Evolutionary conservation across 2,797 vertebrate genomes (phyloP).

Genomic region (Acrocephalus scirpaceus): DNA sequence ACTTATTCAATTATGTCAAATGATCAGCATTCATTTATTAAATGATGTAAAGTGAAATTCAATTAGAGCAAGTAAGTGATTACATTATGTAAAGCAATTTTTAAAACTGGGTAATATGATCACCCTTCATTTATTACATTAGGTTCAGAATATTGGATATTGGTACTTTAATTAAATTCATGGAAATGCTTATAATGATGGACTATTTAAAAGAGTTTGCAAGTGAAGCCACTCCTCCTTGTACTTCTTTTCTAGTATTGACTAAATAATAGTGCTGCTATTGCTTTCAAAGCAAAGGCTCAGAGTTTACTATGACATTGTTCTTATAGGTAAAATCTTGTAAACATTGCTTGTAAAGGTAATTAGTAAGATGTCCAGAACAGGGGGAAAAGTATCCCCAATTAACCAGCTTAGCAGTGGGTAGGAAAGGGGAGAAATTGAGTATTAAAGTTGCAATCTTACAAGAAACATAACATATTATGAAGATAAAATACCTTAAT

Average conservation of each 20-base stretch:
- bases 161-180: neutral
- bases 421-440: neutral
- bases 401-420: fast-evolving
- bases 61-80: slow-evolving; percentile 47
- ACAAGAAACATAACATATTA: neutral
- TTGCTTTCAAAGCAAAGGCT: neutral
- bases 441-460: neutral
- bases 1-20: slow-evolving; percentile 50
- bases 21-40: slow-evolving; percentile 54
- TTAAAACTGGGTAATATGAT: slow-evolving; percentile 23
- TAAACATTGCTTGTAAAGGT: neutral
- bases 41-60: slow-evolving; percentile 45
- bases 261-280: neutral
- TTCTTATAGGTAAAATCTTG: neutral
- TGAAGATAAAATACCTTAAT: neutral
- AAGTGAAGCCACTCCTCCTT: neutral
- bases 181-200: neutral
- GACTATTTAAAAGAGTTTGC: neutral
- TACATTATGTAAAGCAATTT: slow-evolving; percentile 45
- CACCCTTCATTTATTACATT: slow-evolving; percentile 28
- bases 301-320: neutral
- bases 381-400: neutral
- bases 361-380: neutral
- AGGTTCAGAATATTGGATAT: slow-evolving; percentile 20
- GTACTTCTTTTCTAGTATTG: neutral